Evolutionary conservation across 2,113 vertebrate species (phyloP).

Genomic region (Oreochromis tanganicae): DNA sequence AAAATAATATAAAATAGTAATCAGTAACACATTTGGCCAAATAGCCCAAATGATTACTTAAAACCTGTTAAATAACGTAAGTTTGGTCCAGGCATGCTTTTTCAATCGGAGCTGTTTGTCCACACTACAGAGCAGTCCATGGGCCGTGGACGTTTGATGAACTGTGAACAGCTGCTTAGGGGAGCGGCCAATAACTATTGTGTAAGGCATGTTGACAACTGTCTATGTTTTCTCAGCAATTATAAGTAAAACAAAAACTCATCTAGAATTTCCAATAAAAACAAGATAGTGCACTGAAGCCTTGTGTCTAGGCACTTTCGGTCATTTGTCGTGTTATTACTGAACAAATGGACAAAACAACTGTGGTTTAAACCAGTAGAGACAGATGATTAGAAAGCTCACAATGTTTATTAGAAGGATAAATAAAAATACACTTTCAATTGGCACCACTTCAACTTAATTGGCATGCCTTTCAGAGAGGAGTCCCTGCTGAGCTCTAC

Average conservation of each 20-base stretch:
- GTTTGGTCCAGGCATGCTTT: not conserved
- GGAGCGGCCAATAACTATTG: not conserved
- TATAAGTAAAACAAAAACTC: not conserved
- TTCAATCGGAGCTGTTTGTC: not conserved
- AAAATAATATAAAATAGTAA: not conserved
- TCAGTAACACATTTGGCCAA: not conserved
- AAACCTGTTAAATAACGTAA: not conserved
- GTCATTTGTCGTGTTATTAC: constrained; percentile 31
- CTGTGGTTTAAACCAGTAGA: constrained; percentile 28
- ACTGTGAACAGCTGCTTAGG: not conserved
- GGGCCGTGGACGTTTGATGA: not conserved
- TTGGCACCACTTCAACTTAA: constrained; percentile 63
- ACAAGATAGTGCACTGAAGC: not conserved
- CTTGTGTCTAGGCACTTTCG: constrained; percentile 3
- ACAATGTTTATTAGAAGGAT: constrained; percentile 62
- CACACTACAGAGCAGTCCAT: not conserved
- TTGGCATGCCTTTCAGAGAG: constrained; percentile 62
- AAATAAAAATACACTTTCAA: constrained; percentile 64
- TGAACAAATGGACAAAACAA: constrained; percentile 51
- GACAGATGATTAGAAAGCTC: constrained; percentile 53
- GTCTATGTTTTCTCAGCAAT: not conserved
- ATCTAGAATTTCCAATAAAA: not conserved
- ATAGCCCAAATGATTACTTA: not conserved
- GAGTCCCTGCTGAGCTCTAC: constrained; percentile 51
- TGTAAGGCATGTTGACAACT: not conserved